Base-by-base conservation (phyloP, 2,113 vertebrate species). In the Pandion haliaetus region DNA sequence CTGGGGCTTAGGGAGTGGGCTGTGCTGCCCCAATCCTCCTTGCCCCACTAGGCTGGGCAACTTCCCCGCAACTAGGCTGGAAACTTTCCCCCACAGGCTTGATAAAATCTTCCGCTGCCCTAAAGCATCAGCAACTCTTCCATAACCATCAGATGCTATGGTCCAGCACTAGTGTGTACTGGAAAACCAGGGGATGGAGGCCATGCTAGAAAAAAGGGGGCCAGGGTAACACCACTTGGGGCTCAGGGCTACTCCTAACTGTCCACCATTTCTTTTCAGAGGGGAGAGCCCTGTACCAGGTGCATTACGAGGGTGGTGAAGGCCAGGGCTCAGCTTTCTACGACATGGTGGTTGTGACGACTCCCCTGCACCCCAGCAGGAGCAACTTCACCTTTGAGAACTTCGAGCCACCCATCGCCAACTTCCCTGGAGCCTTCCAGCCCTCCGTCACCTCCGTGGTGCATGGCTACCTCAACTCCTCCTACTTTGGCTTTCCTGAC, bases 391-490 rank as follows among this genome's bases (percentile, higher is more conserved):
- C 98, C 65, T 99, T 99, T 10, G 61, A 98, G 20, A 99, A 98
- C 85, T 99, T 99, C 21, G 97, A 97, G 14, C 98, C 98, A 0
- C 98, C 98, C 32, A 86, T 99, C 0, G 71, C 98, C 1, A 93
- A 98, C 28, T 94, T 98, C 50, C 96, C 97, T 0, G 99, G 99
- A 38, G 93, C 97, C 74, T 99, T 99, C 97, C 99, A 99, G 93
- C 98, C 98, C 92, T 99, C 98, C 0, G 98, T 99, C 21, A 98
- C 99, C 40, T 99, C 99, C 3, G 96, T 99, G 74, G 98, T 99
- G 87, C 99, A 99, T 0, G 99, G 99, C 86, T 99, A 99, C 97
- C 99, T 99, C 94, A 99, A 99, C 98, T 99, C 99, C 49, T 99
- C 99, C 70, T 99, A 99, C 97, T 99, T 99, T 0, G 99, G 99